Percentiles rank a stretch among this genome's conserved stretches.
Evolutionary conservation across 2,888 invertebrate genomes (phyloP).

Genomic region (Diarsia rubi): DNA sequence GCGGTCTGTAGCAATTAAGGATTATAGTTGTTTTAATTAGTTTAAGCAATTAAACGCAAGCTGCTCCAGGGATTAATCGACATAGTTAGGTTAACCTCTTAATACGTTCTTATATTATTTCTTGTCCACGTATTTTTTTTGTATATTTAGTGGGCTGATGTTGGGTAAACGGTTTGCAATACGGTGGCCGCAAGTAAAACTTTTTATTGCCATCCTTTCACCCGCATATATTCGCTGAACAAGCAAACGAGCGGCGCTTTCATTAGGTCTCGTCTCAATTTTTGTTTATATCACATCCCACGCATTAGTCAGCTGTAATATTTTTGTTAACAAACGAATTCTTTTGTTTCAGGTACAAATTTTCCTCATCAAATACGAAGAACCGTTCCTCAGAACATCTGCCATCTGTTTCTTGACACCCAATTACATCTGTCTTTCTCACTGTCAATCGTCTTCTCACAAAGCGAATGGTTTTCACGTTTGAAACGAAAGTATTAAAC

Average conservation of each 20-base stretch:
- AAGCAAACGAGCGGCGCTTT: slow-evolving; percentile 14
- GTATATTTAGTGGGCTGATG: neutral
- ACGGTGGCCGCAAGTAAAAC: slow-evolving; percentile 18
- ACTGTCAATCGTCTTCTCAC: slow-evolving; percentile 1
- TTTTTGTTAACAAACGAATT: slow-evolving; percentile 31
- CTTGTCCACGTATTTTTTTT: slow-evolving; percentile 26
- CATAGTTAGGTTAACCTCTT: slow-evolving; percentile 30
- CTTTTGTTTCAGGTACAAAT: slow-evolving; percentile 55
- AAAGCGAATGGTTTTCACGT: slow-evolving; percentile 23
- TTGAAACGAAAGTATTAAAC: slow-evolving; percentile 19
- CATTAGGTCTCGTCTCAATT: neutral
- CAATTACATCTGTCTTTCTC: slow-evolving; percentile 1
- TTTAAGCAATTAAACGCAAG: slow-evolving; percentile 50
- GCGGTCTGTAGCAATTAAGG: slow-evolving; percentile 45
- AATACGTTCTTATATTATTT: slow-evolving; percentile 38
- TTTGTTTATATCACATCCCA: slow-evolving; percentile 8
- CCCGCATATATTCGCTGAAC: slow-evolving; percentile 7
- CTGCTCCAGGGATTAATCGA: slow-evolving; percentile 40
- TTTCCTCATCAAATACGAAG: slow-evolving; percentile 17
- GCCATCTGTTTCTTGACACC: slow-evolving; percentile 2
- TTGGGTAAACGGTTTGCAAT: slow-evolving; percentile 1
- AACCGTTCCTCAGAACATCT: neutral
- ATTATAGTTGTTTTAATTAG: slow-evolving; percentile 57
- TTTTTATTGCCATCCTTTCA: slow-evolving; percentile 32
- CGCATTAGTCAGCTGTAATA: neutral